Percentiles rank a stretch among this genome's conserved stretches.
Evolutionary conservation across 1,140 invertebrate genomes (phyloP).

Genomic region (Drosophila kurseongensis): DNA sequence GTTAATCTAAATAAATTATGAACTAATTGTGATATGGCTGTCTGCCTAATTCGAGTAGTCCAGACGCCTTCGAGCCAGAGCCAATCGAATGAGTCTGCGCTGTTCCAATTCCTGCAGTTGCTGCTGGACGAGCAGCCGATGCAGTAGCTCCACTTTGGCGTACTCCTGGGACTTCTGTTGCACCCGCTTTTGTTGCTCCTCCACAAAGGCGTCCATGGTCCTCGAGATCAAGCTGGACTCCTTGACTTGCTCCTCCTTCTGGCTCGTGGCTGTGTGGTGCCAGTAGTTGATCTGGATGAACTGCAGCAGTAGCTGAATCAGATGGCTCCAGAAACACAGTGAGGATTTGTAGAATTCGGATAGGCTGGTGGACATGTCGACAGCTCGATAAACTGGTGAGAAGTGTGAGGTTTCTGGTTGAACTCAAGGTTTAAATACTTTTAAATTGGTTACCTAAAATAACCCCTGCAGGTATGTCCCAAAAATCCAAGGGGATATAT

Average conservation of each 20-base stretch:
- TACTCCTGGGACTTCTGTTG: slow-evolving; percentile 15
- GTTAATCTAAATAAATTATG: slow-evolving; percentile 29
- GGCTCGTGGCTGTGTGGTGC: not conserved
- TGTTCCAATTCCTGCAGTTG: slow-evolving; percentile 57
- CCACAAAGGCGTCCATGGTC: slow-evolving; percentile 7
- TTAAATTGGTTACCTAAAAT: not conserved
- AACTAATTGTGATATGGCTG: slow-evolving; percentile 11
- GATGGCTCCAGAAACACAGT: slow-evolving; percentile 16
- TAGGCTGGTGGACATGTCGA: slow-evolving; percentile 3
- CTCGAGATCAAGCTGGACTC: not conserved
- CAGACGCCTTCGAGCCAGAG: slow-evolving; percentile 21
- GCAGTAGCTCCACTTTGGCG: slow-evolving; percentile 57
- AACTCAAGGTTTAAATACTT: not conserved
- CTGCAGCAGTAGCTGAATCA: slow-evolving; percentile 26
- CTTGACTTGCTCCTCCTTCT: too few species aligned
- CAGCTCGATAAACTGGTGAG: not conserved
- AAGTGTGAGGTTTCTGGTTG: not conserved
- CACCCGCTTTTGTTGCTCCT: not conserved
- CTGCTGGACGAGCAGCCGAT: slow-evolving; percentile 58
- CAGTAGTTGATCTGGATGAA: slow-evolving; percentile 9
- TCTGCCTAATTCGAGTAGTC: slow-evolving; percentile 45
- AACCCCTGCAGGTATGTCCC: not conserved
- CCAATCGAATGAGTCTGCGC: slow-evolving; percentile 44
- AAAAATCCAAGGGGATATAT: not conserved
- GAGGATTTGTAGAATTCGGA: slow-evolving; percentile 9